These are phyloP conservation scores for Clanis bilineata DNA, from an alignment of 2,888 invertebrate species.

Conservation along the genomic window DNA sequence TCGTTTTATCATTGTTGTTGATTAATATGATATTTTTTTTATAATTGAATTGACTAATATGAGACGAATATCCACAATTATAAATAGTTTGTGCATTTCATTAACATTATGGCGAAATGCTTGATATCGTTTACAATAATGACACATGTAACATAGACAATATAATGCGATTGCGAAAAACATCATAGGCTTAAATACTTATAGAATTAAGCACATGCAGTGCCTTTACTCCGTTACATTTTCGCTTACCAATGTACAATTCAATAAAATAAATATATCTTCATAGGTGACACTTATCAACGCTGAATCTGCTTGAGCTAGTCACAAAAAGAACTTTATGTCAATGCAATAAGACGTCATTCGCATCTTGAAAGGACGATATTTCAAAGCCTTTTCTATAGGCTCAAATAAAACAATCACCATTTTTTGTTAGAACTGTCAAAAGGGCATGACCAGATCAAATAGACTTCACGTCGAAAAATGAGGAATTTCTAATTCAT, in stretches of 20 bases:
- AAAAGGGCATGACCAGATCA: too few species aligned
- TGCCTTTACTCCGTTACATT: not conserved
- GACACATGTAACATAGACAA: not conserved
- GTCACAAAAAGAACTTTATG: too few species aligned
- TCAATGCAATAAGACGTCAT: too few species aligned
- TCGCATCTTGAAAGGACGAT: too few species aligned
- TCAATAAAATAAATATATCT: slow-evolving; percentile 1
- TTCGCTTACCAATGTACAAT: not conserved
- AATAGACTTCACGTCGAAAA: too few species aligned
- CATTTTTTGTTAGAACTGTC: too few species aligned
- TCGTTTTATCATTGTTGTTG: not conserved
- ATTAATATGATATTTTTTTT: not conserved
- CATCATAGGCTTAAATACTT: not conserved
- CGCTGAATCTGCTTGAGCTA: too few species aligned
- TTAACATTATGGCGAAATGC: not conserved
- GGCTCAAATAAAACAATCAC: too few species aligned
- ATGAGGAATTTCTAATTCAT: not conserved
- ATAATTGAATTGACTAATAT: not conserved
- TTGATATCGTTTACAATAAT: not conserved
- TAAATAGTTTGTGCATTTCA: not conserved
- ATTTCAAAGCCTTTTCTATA: too few species aligned
- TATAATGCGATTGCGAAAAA: not conserved
- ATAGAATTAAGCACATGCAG: not conserved
- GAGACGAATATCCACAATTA: slow-evolving; percentile 4
- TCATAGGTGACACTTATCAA: too few species aligned